Conservation (phyloP, 1,140 invertebrate genomes). For the Notospermus geniculatus region DNA sequence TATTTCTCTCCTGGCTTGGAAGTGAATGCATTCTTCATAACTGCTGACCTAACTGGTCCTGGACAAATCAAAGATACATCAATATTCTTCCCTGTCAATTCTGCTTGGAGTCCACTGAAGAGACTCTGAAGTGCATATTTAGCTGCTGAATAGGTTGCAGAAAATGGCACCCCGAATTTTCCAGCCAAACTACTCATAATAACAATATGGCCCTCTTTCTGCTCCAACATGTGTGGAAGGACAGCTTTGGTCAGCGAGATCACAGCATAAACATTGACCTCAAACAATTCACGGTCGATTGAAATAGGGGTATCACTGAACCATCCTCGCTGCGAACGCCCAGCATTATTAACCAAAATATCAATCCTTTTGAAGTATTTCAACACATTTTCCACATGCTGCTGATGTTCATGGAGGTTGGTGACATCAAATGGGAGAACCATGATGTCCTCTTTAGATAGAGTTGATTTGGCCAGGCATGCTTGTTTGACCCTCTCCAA, state of each 20-base stretch:
- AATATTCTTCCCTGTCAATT: slow-evolving; percentile 64
- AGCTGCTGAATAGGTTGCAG: slow-evolving; percentile 73
- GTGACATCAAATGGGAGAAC: slow-evolving; percentile 72
- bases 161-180: slow-evolving; percentile 71
- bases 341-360: slow-evolving; percentile 57
- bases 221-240: slow-evolving; percentile 51
- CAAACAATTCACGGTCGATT: slow-evolving; percentile 77
- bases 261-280: slow-evolving; percentile 77
- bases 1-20: slow-evolving; percentile 59
- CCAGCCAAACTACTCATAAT: slow-evolving; percentile 55
- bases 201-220: slow-evolving; percentile 51
- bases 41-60: slow-evolving; percentile 72
- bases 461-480: slow-evolving; percentile 57
- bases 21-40: slow-evolving; percentile 71
- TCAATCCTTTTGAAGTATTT: slow-evolving; percentile 68
- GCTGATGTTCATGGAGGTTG: slow-evolving; percentile 64
- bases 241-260: slow-evolving; percentile 63
- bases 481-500: slow-evolving; percentile 72
- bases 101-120: slow-evolving; percentile 64
- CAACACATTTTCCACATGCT: slow-evolving; percentile 65
- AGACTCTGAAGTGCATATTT: slow-evolving; percentile 85
- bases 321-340: slow-evolving; percentile 70
- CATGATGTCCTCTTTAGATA: slow-evolving; percentile 63
- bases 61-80: slow-evolving; percentile 73
- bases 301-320: slow-evolving; percentile 74